A percentile compares a stretch with the other conserved stretches of the same genome.
These are phyloP conservation scores for Cepaea hortensis DNA, from an alignment of 2,888 invertebrate species.

Conservation along the genomic window DNA sequence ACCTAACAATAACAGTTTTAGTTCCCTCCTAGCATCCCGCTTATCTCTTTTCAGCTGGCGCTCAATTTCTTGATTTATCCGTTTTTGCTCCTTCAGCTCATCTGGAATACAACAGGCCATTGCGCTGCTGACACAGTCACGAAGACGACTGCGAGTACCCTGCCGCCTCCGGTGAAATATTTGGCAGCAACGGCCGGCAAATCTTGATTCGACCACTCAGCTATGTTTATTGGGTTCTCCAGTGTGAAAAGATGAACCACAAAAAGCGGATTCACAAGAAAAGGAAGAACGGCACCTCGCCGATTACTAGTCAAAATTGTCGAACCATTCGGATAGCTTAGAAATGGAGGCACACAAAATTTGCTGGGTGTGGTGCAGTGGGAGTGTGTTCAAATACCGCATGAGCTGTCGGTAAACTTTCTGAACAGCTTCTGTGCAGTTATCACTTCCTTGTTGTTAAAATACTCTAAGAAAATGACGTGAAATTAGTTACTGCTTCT, in stretches of 20 bases:
- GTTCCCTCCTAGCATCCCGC: constrained; percentile 96
- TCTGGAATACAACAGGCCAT: constrained; percentile 99
- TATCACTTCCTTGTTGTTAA: neutral
- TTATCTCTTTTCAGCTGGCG: constrained; percentile 99
- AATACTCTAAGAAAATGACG: neutral
- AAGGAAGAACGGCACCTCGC: constrained; percentile 44
- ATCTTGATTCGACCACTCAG: constrained; percentile 36
- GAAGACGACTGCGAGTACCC: constrained; percentile 29
- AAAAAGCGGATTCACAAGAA: constrained; percentile 39
- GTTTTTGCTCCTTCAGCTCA: constrained; percentile 99
- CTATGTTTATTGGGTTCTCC: constrained; percentile 23
- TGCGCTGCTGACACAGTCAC: constrained; percentile 60
- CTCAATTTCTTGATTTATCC: constrained; percentile 99
- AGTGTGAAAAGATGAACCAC: constrained; percentile 40
- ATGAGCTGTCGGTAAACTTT: constrained; percentile 46
- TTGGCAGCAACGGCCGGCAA: constrained; percentile 46
- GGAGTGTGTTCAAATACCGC: constrained; percentile 45
- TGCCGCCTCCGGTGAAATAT: constrained; percentile 51
- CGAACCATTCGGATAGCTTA: constrained; percentile 51
- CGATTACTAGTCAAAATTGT: constrained; percentile 49
- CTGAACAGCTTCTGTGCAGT: neutral
- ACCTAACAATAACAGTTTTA: constrained; percentile 97
- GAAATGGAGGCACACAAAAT: constrained; percentile 51
- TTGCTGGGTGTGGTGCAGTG: constrained; percentile 54
- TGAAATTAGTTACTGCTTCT: neutral